Conservation (phyloP, 2,797 vertebrate genomes). For the Podarcis siculus region DNA sequence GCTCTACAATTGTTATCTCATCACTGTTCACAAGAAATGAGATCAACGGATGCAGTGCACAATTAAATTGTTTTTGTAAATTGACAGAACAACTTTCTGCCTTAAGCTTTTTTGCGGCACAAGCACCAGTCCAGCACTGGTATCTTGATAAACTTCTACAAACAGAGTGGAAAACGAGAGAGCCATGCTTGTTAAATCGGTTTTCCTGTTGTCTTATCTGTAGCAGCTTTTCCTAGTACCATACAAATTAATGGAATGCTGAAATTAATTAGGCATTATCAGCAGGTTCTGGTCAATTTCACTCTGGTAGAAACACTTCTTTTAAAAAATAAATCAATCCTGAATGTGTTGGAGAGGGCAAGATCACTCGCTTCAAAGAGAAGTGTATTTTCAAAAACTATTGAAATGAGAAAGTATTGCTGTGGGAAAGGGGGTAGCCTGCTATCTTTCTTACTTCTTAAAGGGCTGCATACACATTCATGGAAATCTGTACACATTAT, state of each 20-base stretch:
- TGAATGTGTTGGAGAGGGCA: background rate
- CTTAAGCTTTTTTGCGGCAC: background rate
- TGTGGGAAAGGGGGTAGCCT: background rate
- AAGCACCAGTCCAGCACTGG: background rate
- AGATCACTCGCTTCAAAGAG: background rate
- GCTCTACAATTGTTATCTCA: background rate
- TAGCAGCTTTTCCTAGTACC: background rate
- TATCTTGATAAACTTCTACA: background rate
- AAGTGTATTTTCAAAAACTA: background rate
- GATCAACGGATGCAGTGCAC: background rate
- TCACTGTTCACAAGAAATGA: background rate
- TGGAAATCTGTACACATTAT: background rate
- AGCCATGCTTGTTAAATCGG: background rate
- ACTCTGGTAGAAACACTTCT: background rate
- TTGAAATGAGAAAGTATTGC: background rate
- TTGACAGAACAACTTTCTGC: background rate
- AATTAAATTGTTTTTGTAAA: background rate
- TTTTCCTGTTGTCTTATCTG: background rate
- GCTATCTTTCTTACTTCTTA: background rate
- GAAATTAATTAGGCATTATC: background rate
- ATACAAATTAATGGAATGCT: background rate
- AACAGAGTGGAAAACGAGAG: background rate
- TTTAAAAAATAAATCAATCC: background rate
- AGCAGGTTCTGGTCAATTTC: background rate
- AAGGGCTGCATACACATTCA: background rate